Conservation (phyloP, 2,113 vertebrate species). For the Larimichthys crocea region DNA sequence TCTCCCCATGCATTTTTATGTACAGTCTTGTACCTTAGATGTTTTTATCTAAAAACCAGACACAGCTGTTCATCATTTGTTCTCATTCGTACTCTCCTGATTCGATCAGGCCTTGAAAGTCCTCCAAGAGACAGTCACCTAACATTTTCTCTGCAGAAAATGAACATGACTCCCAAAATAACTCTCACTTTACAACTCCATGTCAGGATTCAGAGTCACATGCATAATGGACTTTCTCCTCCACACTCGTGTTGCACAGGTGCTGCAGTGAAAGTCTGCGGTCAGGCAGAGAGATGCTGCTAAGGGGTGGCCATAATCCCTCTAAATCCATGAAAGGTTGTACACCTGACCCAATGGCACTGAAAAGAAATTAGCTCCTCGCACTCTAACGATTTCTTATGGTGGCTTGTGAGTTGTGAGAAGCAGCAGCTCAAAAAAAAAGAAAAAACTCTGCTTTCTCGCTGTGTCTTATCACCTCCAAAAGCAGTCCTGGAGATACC, state of each 20-base stretch:
- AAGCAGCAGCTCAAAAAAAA: conserved; percentile 56
- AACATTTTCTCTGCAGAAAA: background rate
- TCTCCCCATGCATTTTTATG: background rate
- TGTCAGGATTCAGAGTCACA: background rate
- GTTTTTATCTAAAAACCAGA: background rate
- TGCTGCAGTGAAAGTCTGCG: conserved; percentile 42
- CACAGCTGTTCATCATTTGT: background rate
- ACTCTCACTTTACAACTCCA: background rate
- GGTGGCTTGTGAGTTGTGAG: conserved; percentile 51
- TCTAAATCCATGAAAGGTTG: conserved; percentile 73
- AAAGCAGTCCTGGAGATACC: conserved; percentile 61
- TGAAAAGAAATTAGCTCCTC: conserved; percentile 77
- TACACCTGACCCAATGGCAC: conserved; percentile 74
- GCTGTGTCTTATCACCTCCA: conserved; percentile 73
- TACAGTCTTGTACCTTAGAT: background rate
- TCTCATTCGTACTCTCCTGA: background rate
- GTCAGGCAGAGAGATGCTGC: conserved; percentile 51
- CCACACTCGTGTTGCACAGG: background rate
- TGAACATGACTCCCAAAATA: background rate
- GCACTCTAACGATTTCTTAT: conserved; percentile 63
- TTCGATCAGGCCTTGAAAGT: background rate
- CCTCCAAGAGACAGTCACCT: background rate
- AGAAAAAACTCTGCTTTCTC: conserved; percentile 24
- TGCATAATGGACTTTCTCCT: background rate
- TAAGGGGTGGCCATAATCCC: conserved; percentile 73